Percentiles rank a stretch among this genome's conserved stretches.
phyloP scores from a whole-genome alignment of 2,888 invertebrate genomes.

The Athripsodes cinereus region DNA sequence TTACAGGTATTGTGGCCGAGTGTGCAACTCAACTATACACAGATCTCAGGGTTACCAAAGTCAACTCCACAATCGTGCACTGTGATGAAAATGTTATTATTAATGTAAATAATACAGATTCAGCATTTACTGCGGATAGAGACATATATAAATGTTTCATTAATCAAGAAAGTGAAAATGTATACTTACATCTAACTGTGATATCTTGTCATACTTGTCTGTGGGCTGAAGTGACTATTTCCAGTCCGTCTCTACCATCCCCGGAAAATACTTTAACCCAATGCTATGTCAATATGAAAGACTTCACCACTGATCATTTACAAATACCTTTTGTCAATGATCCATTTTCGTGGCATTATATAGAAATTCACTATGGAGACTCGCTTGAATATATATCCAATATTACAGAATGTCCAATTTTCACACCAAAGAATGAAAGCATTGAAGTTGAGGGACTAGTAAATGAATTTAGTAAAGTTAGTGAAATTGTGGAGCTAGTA shows the following conservation, averaged over 20 bases:
- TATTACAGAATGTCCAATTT: neutral
- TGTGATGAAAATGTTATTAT: constrained; percentile 36
- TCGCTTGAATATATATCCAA: neutral
- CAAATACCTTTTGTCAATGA: constrained; percentile 49
- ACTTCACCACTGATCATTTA: constrained; percentile 32
- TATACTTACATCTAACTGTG: constrained; percentile 35
- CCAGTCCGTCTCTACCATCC: constrained; percentile 50
- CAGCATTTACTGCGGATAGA: constrained; percentile 27
- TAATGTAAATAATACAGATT: constrained; percentile 33
- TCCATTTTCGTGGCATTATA: constrained; percentile 56
- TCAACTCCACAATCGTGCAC: constrained; percentile 37
- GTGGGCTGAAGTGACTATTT: constrained; percentile 44
- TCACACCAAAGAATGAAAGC: neutral
- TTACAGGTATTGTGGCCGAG: constrained; percentile 61
- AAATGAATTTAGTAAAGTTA: constrained; percentile 33
- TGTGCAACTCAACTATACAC: constrained; percentile 61
- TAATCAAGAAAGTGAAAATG: constrained; percentile 34
- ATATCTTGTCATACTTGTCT: constrained; percentile 40
- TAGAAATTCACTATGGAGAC: constrained; percentile 37
- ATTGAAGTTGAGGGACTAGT: neutral
- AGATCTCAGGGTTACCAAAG: constrained; percentile 54
- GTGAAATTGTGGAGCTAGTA: constrained; percentile 38
- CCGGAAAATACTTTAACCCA: constrained; percentile 39
- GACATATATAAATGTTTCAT: constrained; percentile 49
- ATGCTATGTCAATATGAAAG: constrained; percentile 45